These are phyloP conservation scores for Umimayanthus chanpuru DNA, from an alignment of 92 coral and sea anemone species.

Conservation along the genomic window DNA sequence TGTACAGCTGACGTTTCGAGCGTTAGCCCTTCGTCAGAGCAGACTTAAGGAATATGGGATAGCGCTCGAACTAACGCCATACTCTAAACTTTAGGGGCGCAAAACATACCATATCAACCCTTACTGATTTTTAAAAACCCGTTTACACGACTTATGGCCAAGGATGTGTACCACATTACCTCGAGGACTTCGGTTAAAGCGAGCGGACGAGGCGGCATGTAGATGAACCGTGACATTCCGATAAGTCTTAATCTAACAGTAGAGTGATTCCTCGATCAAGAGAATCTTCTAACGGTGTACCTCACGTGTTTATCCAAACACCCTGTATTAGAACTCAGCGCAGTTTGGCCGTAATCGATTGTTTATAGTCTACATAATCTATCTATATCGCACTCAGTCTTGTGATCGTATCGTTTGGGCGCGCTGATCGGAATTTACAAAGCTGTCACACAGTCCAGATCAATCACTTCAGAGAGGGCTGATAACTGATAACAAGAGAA, in stretches of 20 bases:
- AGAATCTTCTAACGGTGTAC: neutral
- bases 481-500: neutral
- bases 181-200: slow-evolving; percentile 22
- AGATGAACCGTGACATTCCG: slow-evolving; percentile 30
- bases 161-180: slow-evolving; percentile 6
- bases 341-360: neutral
- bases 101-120: too few relatives aligned
- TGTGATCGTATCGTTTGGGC: neutral
- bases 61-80: too few relatives aligned
- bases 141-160: neutral
- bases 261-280: neutral
- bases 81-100: too few relatives aligned
- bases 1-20: too few relatives aligned
- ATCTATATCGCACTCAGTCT: neutral
- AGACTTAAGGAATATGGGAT: too few relatives aligned
- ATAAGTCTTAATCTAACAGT: neutral
- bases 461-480: neutral
- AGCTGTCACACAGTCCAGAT: slow-evolving; percentile 35
- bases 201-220: slow-evolving; percentile 29
- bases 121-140: too few relatives aligned
- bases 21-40: too few relatives aligned
- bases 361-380: neutral
- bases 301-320: slow-evolving; percentile 3
- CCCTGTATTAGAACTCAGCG: neutral
- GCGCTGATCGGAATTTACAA: slow-evolving; percentile 44